Conservation (phyloP, 1,140 invertebrate species). For the Stenopsyche tienmushanensis region DNA sequence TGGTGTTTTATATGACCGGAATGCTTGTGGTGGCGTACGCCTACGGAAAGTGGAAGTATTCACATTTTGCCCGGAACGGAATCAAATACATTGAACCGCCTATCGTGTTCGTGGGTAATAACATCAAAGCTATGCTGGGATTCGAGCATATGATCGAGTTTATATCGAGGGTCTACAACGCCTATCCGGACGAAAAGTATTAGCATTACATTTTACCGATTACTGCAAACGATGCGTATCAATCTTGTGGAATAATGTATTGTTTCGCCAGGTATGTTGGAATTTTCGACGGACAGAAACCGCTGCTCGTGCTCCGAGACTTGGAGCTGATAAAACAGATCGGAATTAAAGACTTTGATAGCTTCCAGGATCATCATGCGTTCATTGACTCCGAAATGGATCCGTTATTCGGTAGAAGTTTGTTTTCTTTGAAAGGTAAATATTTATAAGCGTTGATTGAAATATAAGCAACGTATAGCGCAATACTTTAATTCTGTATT, state of each 20-base stretch:
- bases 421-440: constrained; percentile 30
- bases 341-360: constrained; percentile 44
- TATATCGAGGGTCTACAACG: constrained; percentile 17
- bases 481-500: not conserved
- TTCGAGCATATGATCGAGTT: constrained; percentile 1
- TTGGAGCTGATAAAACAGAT: constrained; percentile 45
- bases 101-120: not conserved
- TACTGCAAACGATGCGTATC: not conserved
- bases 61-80: not conserved
- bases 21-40: too few relatives aligned
- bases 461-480: not conserved
- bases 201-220: not conserved
- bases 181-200: constrained; percentile 31
- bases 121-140: not conserved
- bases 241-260: not conserved
- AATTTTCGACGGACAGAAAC: constrained; percentile 4
- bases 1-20: too few relatives aligned
- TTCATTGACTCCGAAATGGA: constrained; percentile 36
- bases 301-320: constrained; percentile 41
- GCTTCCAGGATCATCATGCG: constrained; percentile 42
- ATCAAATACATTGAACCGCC: constrained; percentile 12
- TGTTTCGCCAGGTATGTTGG: constrained; percentile 22
- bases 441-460: not conserved
- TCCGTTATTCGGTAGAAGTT: constrained; percentile 39
- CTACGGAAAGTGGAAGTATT: not conserved